Base-by-base conservation (phyloP, 2,113 vertebrate genomes). In the Peromyscus maniculatus region DNA sequence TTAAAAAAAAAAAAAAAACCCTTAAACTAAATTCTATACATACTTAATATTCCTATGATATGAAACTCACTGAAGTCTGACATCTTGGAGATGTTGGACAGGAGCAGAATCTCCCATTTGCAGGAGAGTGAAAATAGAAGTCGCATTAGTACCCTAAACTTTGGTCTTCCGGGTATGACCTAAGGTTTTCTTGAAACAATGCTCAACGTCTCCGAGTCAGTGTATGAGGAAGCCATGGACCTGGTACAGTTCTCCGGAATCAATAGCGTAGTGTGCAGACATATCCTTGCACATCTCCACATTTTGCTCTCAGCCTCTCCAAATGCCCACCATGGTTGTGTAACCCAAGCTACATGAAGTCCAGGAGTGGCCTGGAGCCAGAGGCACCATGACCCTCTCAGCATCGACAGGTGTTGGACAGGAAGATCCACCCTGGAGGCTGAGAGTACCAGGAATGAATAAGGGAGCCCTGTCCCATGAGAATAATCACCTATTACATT, bases 201-300 rank as follows among this genome's bases (percentile, higher is more conserved):
- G 22, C 11, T 21, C 49, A 88, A 82, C 36, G 69, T 43, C 62
- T 87, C 91, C 62, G 74, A 22, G 0, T 3, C 21, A 1, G 69
- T 26, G 39, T 71, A 49, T 33, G 12, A 43, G 52, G 77, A 26
- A 80, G 16, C 43, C 17, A 10, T 3, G 31, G 31, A 59, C 77
- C 64, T 49, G 6, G 69, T 6, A 66, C 0, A 3, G 57, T 26
- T 52, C 28, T 49, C 28, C 6, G 9, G 15, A 43, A 43, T 7
- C 49, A 49, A 49, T 15, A 52, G 31, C 3, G 4, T 17, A 0
- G 7, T 1, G 10, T 31, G 1, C 1, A 77, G 67, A 1, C 28
- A 62, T 0, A 24, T 24, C 28, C 22, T 33, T 16, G 79, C 52
- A 62, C 33, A 75, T 26, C 46, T 1, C 22, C 11, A 9, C 0